Conservation (phyloP, 2,888 invertebrate genomes). For the Allophyes oxyacanthae region DNA sequence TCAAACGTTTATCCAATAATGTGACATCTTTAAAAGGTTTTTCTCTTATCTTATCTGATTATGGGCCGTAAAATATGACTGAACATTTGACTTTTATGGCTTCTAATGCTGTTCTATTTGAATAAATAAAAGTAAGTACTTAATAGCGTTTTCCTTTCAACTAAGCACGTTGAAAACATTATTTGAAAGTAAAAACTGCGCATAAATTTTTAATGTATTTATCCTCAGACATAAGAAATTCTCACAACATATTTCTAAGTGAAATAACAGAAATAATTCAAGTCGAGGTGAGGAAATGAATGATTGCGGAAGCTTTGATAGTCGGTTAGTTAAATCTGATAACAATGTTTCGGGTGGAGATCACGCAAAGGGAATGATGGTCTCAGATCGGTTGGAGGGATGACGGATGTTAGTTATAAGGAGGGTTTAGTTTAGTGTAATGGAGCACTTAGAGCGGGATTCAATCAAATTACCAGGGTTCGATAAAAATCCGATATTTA, state of each 20-base stretch:
- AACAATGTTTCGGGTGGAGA: constrained; percentile 32
- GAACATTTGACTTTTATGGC: constrained; percentile 35
- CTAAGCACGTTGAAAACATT: no score
- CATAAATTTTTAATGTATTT: no score
- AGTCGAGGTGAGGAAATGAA: constrained; percentile 3
- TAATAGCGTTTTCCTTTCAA: no score
- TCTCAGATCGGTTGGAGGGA: constrained; percentile 34
- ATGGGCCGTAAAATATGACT: constrained; percentile 21
- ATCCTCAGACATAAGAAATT: no score
- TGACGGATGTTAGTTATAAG: constrained; percentile 37
- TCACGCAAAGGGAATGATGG: constrained; percentile 34
- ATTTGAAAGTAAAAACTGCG: no score
- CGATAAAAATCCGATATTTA: background rate
- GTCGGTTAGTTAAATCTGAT: constrained; percentile 40
- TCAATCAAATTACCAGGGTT: constrained; percentile 12
- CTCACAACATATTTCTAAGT: no score
- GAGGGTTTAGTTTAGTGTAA: constrained; percentile 24
- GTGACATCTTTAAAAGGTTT: constrained; percentile 43
- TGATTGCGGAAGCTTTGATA: constrained; percentile 21
- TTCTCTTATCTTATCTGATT: constrained; percentile 25
- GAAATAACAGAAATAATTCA: background rate
- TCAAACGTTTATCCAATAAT: constrained; percentile 26
- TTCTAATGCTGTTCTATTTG: constrained; percentile 4
- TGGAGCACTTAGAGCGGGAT: constrained; percentile 1
- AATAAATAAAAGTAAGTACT: no score